Conservation (phyloP, 1,140 invertebrate genomes). For the Atta cephalotes region DNA sequence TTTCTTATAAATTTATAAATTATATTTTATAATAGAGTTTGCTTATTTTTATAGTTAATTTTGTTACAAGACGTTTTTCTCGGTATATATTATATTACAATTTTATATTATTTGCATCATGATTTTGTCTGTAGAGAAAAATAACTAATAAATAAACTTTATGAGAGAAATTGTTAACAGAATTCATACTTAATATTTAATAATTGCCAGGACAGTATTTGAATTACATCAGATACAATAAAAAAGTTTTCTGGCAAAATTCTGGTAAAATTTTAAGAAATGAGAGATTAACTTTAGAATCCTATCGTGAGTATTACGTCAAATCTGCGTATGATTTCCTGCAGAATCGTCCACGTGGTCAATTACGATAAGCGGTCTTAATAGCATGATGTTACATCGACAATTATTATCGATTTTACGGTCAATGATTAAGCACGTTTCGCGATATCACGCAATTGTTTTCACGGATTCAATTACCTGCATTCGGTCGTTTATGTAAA, state of each 20-base stretch:
- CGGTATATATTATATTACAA: background rate
- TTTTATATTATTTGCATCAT: background rate
- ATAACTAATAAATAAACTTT: background rate
- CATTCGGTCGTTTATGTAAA: background rate
- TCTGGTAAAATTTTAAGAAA: background rate
- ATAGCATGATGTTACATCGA: background rate
- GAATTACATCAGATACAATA: background rate
- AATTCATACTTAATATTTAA: background rate
- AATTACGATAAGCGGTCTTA: conserved; percentile 14
- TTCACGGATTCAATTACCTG: background rate
- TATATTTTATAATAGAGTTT: background rate
- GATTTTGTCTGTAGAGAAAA: background rate
- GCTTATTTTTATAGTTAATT: conserved; percentile 9
- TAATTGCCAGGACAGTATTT: background rate
- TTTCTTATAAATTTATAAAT: background rate
- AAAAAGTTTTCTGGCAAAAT: background rate
- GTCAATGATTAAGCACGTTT: background rate
- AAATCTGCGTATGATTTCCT: conserved; percentile 11
- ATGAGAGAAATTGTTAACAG: background rate
- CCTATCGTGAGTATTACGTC: background rate
- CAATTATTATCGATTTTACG: conserved; percentile 1
- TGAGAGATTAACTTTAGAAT: background rate
- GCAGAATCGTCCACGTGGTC: background rate
- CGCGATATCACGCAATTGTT: conserved; percentile 21
- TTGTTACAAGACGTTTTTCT: background rate